Evolutionary conservation across 2,888 invertebrate genomes (phyloP).

Genomic region (Cryptops parisi): DNA sequence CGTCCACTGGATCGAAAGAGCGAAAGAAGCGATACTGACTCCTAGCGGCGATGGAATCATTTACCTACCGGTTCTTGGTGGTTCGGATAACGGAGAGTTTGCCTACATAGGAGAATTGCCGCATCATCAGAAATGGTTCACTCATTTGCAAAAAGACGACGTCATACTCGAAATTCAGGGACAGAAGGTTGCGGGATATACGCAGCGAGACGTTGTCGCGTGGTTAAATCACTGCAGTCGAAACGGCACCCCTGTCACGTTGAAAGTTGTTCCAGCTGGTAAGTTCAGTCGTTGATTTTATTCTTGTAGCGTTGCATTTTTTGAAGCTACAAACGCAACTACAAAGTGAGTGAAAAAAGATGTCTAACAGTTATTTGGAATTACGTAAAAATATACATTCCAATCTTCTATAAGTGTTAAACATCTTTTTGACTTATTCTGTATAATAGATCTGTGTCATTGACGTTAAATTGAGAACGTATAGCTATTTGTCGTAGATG

Average conservation of each 20-base stretch:
- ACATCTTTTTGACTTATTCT: too few relatives aligned
- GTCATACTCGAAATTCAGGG: constrained; percentile 40
- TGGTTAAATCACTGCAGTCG: constrained; percentile 40
- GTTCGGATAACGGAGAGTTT: constrained; percentile 37
- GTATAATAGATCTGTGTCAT: too few relatives aligned
- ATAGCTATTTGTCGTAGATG: too few relatives aligned
- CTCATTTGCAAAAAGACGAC: constrained; percentile 26
- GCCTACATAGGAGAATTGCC: constrained; percentile 26
- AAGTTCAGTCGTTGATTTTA: constrained; percentile 20
- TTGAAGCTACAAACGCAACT: background rate
- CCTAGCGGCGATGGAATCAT: constrained; percentile 32
- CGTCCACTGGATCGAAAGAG: background rate
- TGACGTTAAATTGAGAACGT: too few relatives aligned
- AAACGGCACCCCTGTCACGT: constrained; percentile 38
- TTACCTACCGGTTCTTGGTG: constrained; percentile 35
- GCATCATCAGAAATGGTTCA: constrained; percentile 20
- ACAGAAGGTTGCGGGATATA: constrained; percentile 42
- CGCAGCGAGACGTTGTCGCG: constrained; percentile 39
- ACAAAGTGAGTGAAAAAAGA: too few relatives aligned
- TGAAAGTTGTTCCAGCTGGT: constrained; percentile 40
- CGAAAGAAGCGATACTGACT: constrained; percentile 33
- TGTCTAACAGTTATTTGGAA: too few relatives aligned
- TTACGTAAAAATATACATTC: too few relatives aligned
- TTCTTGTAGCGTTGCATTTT: background rate
- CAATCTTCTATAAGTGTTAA: too few relatives aligned